Evolutionary conservation across 2,113 vertebrate species (phyloP).

Genomic region (Myocastor coypus): DNA sequence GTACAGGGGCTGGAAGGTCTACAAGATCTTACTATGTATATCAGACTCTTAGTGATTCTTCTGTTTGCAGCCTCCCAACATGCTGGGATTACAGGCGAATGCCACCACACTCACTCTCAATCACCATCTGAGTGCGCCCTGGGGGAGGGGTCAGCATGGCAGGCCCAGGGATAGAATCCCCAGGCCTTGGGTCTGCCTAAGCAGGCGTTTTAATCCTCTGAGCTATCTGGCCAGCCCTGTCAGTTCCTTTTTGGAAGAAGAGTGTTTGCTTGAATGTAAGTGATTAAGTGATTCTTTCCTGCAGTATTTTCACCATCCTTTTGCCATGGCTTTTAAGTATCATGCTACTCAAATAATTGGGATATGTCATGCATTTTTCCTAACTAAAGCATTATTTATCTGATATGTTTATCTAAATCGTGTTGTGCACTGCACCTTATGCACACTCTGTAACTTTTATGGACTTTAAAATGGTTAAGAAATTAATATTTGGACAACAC

Average conservation of each 20-base stretch:
- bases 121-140: too few species aligned
- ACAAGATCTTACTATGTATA: too few species aligned
- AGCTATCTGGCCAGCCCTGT: too few species aligned
- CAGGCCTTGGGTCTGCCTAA: too few species aligned
- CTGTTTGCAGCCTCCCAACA: too few species aligned
- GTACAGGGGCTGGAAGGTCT: too few species aligned
- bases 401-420: constrained; percentile 44
- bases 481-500: constrained; percentile 67
- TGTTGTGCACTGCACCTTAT: constrained; percentile 19
- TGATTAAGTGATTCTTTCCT: not conserved
- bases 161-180: too few species aligned
- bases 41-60: too few species aligned
- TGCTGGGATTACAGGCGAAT: too few species aligned
- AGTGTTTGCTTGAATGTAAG: not conserved
- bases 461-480: constrained; percentile 50
- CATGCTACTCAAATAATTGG: not conserved
- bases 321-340: constrained; percentile 25
- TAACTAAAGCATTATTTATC: constrained; percentile 51
- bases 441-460: constrained; percentile 38
- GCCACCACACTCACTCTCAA: too few species aligned
- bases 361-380: constrained; percentile 4
- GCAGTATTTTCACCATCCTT: not conserved
- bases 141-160: too few species aligned
- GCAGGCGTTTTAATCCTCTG: too few species aligned
- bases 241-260: not conserved